Percentiles rank a stretch among this genome's conserved stretches.
These are phyloP conservation scores for Gandaritis pyraliata DNA, from an alignment of 2,888 invertebrate genomes.

Conservation along the genomic window DNA sequence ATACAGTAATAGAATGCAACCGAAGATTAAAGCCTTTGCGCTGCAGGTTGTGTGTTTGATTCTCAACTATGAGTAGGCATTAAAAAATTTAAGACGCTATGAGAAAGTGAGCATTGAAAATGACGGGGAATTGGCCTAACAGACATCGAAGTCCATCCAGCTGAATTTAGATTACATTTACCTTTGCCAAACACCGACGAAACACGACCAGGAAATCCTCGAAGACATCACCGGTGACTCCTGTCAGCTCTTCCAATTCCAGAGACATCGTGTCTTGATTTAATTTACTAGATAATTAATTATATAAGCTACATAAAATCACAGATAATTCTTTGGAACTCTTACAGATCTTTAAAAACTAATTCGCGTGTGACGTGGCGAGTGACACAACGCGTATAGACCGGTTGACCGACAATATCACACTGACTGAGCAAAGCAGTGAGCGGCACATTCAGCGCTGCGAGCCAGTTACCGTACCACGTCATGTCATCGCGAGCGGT, in stretches of 20 bases:
- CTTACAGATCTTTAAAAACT: conserved; percentile 67
- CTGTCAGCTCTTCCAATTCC: conserved; percentile 86
- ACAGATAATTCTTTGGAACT: conserved; percentile 74
- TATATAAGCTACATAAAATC: conserved; percentile 61
- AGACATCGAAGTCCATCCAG: conserved; percentile 7
- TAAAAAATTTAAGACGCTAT: too few relatives aligned
- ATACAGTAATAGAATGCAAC: too few relatives aligned
- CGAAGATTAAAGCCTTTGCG: too few relatives aligned
- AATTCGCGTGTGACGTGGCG: conserved; percentile 61
- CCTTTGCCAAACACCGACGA: conserved; percentile 88
- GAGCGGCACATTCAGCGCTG: conserved; percentile 31
- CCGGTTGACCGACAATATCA: conserved; percentile 58
- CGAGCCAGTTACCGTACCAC: conserved; percentile 18
- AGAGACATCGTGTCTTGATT: conserved; percentile 83
- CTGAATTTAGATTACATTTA: conserved; percentile 81
- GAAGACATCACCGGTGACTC: conserved; percentile 88
- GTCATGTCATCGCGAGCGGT: conserved; percentile 13
- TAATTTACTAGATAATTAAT: conserved; percentile 51
- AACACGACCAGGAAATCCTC: conserved; percentile 89
- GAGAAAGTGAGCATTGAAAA: too few relatives aligned
- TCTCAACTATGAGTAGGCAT: too few relatives aligned
- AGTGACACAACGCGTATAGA: conserved; percentile 54
- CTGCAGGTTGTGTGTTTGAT: too few relatives aligned
- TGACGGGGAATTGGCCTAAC: not conserved
- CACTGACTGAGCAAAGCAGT: too few relatives aligned